These are phyloP conservation scores for Cheilosia vulpina DNA, from an alignment of 2,888 invertebrate genomes.

Conservation along the genomic window DNA sequence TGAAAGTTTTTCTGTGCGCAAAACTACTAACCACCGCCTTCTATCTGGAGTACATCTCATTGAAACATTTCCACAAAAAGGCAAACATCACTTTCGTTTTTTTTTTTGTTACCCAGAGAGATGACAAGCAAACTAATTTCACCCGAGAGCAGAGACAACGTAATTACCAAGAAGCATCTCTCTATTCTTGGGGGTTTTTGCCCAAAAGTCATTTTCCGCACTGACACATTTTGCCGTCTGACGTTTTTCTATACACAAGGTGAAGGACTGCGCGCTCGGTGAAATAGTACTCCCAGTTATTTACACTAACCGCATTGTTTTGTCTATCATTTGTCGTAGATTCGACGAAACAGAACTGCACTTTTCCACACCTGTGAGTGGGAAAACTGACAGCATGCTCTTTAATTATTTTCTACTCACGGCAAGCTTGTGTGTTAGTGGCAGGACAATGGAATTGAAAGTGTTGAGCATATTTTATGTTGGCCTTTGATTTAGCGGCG, in stretches of 20 bases:
- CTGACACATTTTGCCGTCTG: background rate
- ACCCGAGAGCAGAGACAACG: slow-evolving; percentile 52
- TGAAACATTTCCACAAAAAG: slow-evolving; percentile 47
- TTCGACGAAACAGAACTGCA: slow-evolving; percentile 32
- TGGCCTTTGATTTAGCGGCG: background rate
- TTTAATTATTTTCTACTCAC: slow-evolving; percentile 22
- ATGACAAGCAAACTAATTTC: slow-evolving; percentile 60
- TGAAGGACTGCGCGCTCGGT: background rate
- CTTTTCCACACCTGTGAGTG: slow-evolving; percentile 16
- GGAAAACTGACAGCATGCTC: slow-evolving; percentile 6
- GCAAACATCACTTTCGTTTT: slow-evolving; percentile 31
- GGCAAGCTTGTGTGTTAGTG: background rate
- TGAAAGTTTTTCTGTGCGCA: slow-evolving; percentile 24
- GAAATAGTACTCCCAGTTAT: slow-evolving; percentile 1
- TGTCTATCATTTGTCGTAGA: slow-evolving; percentile 30
- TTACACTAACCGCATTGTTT: slow-evolving; percentile 40
- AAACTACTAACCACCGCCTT: slow-evolving; percentile 1
- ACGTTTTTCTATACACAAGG: background rate
- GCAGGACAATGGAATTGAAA: slow-evolving; percentile 3
- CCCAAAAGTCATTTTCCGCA: slow-evolving; percentile 30
- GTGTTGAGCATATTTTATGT: background rate
- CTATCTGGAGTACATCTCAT: slow-evolving; percentile 24
- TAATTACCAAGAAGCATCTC: slow-evolving; percentile 57
- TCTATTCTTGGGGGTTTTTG: slow-evolving; percentile 9
- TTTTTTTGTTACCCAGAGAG: slow-evolving; percentile 1